Conservation (phyloP, 2,113 vertebrate species). For the Neogobius melanostomus region DNA sequence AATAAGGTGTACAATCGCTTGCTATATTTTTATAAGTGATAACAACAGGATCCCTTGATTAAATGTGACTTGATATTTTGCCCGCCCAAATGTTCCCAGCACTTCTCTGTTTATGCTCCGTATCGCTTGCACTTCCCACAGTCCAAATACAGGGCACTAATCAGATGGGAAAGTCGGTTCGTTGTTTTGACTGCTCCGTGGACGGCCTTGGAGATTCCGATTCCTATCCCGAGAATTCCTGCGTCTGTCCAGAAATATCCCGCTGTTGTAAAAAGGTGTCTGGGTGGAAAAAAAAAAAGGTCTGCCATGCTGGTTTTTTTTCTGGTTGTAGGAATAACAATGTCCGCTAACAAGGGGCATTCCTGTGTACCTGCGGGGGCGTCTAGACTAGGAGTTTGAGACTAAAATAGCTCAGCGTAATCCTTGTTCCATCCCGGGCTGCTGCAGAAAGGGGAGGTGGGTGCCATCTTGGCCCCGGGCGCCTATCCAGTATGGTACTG, state of each 20-base stretch:
- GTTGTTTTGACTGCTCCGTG: slow-evolving; percentile 45
- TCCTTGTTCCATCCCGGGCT: slow-evolving; percentile 34
- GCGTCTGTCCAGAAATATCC: not conserved
- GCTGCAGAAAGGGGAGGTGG: slow-evolving; percentile 51
- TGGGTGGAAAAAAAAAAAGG: slow-evolving; percentile 20
- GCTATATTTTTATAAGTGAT: slow-evolving; percentile 9
- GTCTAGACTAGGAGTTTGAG: slow-evolving; percentile 51
- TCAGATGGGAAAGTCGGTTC: slow-evolving; percentile 30
- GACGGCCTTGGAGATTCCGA: slow-evolving; percentile 28
- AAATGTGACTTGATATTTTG: slow-evolving; percentile 16
- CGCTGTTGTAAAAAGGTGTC: slow-evolving; percentile 16
- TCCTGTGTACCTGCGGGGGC: slow-evolving; percentile 64
- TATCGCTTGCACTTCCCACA: slow-evolving; percentile 41
- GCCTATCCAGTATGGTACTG: slow-evolving; percentile 25
- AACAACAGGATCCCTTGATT: slow-evolving; percentile 22
- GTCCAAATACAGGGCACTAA: slow-evolving; percentile 41
- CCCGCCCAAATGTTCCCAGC: slow-evolving; percentile 23
- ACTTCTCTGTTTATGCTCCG: slow-evolving; percentile 37
- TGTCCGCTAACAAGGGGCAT: slow-evolving; percentile 62
- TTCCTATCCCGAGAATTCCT: slow-evolving; percentile 1
- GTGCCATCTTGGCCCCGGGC: slow-evolving; percentile 46
- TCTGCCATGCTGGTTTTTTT: slow-evolving; percentile 24
- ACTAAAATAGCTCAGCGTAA: slow-evolving; percentile 70
- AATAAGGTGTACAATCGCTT: not conserved
- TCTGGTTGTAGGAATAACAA: slow-evolving; percentile 50